phyloP scores from a whole-genome alignment of 2,113 vertebrate species.

The Melanotaenia duboulayi region DNA sequence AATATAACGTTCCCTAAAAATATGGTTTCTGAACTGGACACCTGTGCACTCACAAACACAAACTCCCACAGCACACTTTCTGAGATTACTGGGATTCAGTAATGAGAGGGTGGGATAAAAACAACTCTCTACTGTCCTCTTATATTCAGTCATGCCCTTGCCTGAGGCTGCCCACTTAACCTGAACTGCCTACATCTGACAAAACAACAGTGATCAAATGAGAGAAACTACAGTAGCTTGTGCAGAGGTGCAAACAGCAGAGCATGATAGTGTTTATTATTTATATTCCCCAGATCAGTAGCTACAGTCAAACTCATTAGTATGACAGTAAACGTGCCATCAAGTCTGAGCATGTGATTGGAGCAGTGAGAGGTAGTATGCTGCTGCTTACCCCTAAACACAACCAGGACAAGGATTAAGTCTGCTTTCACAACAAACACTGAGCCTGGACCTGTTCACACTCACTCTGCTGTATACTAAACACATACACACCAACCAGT shows the following conservation, averaged over 20 bases:
- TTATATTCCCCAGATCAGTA: constrained; percentile 8
- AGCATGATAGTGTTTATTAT: constrained; percentile 48
- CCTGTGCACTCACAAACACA: background rate
- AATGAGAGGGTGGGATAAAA: constrained; percentile 46
- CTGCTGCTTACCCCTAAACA: constrained; percentile 73
- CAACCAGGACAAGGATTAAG: constrained; percentile 40
- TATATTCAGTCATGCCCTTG: constrained; percentile 61
- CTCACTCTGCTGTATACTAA: constrained; percentile 61
- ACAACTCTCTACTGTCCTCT: constrained; percentile 40
- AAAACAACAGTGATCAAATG: constrained; percentile 51
- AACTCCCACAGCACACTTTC: constrained; percentile 22
- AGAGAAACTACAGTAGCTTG: constrained; percentile 46
- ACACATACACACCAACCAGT: constrained; percentile 42
- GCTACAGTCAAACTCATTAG: constrained; percentile 29
- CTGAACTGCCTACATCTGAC: constrained; percentile 69
- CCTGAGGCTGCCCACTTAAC: constrained; percentile 68
- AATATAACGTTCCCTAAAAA: background rate
- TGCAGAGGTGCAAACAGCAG: constrained; percentile 23
- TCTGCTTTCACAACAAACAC: constrained; percentile 74
- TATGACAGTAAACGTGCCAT: constrained; percentile 42
- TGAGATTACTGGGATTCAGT: constrained; percentile 21
- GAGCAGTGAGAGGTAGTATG: constrained; percentile 5
- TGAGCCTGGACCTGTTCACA: constrained; percentile 15
- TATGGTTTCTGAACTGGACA: background rate
- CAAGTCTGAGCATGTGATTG: constrained; percentile 32